phyloP scores from a whole-genome alignment of 2,888 invertebrate species.

The Lasioglossum leucozonium region DNA sequence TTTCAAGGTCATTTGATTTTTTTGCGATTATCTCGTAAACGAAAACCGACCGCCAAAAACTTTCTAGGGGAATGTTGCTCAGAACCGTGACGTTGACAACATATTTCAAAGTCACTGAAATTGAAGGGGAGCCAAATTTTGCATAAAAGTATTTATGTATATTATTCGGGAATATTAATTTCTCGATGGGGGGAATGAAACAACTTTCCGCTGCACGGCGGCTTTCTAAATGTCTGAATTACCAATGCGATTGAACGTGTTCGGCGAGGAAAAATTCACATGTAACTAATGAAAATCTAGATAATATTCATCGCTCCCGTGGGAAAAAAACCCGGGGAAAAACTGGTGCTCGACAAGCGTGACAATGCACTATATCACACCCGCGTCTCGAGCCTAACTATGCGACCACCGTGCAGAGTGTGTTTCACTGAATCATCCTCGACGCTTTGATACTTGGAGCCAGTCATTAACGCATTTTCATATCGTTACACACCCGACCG shows the following conservation, averaged over 20 bases:
- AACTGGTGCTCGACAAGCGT: slow-evolving; percentile 32
- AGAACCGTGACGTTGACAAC: too few relatives aligned
- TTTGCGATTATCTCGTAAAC: too few relatives aligned
- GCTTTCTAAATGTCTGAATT: slow-evolving; percentile 41
- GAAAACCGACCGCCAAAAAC: too few relatives aligned
- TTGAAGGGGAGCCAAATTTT: too few relatives aligned
- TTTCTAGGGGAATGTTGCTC: too few relatives aligned
- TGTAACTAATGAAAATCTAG: slow-evolving; percentile 24
- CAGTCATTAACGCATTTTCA: slow-evolving; percentile 28
- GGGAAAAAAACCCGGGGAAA: neutral
- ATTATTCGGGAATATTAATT: neutral
- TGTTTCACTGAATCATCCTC: neutral
- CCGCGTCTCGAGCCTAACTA: slow-evolving; percentile 13
- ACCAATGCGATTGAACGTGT: slow-evolving; percentile 22
- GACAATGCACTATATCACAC: slow-evolving; percentile 26
- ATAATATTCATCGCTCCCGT: slow-evolving; percentile 20
- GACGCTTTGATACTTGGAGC: neutral
- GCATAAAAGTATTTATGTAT: neutral
- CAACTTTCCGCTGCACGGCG: neutral
- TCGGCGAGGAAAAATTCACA: slow-evolving; percentile 20
- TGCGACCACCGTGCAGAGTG: slow-evolving; percentile 6
- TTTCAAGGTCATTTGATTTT: too few relatives aligned
- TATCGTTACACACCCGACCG: slow-evolving; percentile 7
- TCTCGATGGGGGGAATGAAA: neutral
- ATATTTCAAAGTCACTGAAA: too few relatives aligned